phyloP scores from a whole-genome alignment of 2,113 vertebrate species.

The Oostethus manadensis region DNA sequence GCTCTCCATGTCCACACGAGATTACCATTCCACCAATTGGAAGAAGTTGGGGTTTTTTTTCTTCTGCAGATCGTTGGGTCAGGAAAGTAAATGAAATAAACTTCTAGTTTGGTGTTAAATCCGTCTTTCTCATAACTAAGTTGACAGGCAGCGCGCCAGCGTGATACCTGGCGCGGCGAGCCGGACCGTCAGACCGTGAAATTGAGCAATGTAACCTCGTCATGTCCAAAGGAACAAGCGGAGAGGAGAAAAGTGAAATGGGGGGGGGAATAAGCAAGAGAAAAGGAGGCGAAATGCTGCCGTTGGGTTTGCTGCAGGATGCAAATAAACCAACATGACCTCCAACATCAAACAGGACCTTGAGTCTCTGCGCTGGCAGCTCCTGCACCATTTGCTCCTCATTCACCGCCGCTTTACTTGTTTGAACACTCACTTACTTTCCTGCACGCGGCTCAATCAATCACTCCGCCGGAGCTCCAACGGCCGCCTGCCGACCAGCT shows the following conservation, averaged over 20 bases:
- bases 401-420: background rate
- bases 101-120: background rate
- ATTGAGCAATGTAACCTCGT: slow-evolving; percentile 55
- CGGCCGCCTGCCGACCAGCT: too few relatives aligned
- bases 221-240: slow-evolving; percentile 18
- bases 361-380: too few relatives aligned
- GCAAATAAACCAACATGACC: background rate
- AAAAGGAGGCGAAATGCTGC: background rate
- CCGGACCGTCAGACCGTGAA: slow-evolving; percentile 58
- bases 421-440: background rate
- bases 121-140: slow-evolving; percentile 27
- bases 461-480: too few relatives aligned
- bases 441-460: background rate
- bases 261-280: background rate
- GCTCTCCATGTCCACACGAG: background rate
- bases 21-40: background rate
- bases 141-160: slow-evolving; percentile 42
- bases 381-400: background rate
- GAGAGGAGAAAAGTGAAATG: background rate
- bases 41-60: background rate
- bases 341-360: background rate
- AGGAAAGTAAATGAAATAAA: slow-evolving; percentile 46
- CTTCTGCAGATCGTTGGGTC: slow-evolving; percentile 3
- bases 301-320: background rate
- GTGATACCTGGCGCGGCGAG: slow-evolving; percentile 43